Base-by-base conservation (phyloP, 92 coral and sea anemone species). In the Epizoanthus scotinus region DNA sequence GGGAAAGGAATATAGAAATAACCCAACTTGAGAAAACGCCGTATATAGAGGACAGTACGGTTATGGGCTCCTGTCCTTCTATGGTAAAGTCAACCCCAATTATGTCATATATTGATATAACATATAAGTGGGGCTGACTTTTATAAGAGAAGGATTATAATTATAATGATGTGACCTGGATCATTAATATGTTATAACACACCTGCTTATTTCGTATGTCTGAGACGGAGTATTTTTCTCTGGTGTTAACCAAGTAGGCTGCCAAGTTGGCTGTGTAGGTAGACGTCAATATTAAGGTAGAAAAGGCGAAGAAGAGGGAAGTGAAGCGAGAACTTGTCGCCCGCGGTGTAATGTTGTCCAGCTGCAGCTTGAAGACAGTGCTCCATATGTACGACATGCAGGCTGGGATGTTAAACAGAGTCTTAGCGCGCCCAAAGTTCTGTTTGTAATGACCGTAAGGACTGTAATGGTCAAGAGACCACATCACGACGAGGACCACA, bases 311-410 rank as follows among this genome's bases (percentile, higher is more conserved):
- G 24, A 91, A 87, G 25, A 91, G 87, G 8, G 94, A 84, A 4
- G 86, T 87, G 40, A 87, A 71, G 66, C 91, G 89, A 28, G 94
- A 88, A 53, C 94, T 88, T 1, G 61, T 72, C 42, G 88, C 87
- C 18, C 87, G 84, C 6, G 94, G 94, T 36, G 73, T 91, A 10
- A 57, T 87, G 67, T 81, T 63, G 40, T 91, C 94, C 19, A 91
- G 86, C 69, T 91, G 90, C 12, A 91, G 92, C 74, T 91, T 91
- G 25, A 85, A 86, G 21, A 91, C 91, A 24, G 79, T 60, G 73
- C 94, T 89, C 90, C 91, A 91, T 13, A 88, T 79, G 61, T 85
- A 83, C 2, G 94, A 91, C 91, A 91, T 91, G 22, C 94, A 91
- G 0, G 91, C 89, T 4, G 90, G 78, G 5, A 86, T 17, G 38